Evolutionary conservation across 2,888 invertebrate species (phyloP).

Genomic region (Microctonus aethiopoides): DNA sequence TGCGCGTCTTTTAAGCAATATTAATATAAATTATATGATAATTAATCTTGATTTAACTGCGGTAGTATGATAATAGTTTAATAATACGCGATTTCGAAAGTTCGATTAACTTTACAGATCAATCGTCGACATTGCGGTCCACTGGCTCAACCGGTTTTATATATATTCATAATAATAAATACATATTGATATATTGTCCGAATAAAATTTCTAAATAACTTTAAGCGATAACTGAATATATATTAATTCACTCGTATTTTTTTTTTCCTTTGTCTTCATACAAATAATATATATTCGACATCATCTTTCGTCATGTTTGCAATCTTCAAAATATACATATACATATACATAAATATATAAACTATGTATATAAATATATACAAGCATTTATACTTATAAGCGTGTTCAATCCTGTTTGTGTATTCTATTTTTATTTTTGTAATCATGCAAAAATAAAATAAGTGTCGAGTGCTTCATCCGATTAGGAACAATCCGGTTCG

Average conservation of each 20-base stretch:
- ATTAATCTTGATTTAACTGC: constrained; percentile 33
- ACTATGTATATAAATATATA: too few species aligned
- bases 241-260: not conserved
- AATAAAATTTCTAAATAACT: not conserved
- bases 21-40: constrained; percentile 21
- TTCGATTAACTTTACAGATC: constrained; percentile 30
- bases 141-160: constrained; percentile 9
- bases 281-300: not conserved
- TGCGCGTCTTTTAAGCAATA: not conserved
- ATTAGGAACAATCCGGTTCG: constrained; percentile 22
- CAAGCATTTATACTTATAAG: too few species aligned
- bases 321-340: constrained; percentile 12
- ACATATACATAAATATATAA: constrained; percentile 4
- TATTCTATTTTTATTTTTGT: not conserved
- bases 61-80: constrained; percentile 34
- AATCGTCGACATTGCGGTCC: constrained; percentile 9
- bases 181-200: not conserved
- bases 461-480: not conserved
- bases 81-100: constrained; percentile 32
- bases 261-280: not conserved
- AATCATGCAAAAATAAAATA: constrained; percentile 14
- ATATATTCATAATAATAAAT: not conserved
- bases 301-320: not conserved
- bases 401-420: constrained; percentile 19
- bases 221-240: not conserved